Evolutionary conservation across 2,888 invertebrate genomes (phyloP).

Genomic region (Oxyteleia sp.): DNA sequence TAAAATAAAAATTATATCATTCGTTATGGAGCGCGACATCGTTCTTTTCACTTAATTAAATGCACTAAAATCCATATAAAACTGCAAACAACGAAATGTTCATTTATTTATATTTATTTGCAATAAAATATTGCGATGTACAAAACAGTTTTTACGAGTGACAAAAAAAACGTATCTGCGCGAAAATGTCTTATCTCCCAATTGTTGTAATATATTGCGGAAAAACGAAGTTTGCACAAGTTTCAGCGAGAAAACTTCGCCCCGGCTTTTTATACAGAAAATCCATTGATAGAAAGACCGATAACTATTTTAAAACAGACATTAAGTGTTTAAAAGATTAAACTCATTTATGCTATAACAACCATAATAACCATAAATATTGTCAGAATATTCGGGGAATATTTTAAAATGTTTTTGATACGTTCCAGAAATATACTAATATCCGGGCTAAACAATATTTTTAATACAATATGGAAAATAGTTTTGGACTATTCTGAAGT

Average conservation of each 20-base stretch:
- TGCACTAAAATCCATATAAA: too few relatives aligned
- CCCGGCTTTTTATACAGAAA: background rate
- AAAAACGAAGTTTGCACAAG: background rate
- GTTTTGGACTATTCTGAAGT: too few relatives aligned
- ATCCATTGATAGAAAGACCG: background rate
- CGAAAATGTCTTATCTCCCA: background rate
- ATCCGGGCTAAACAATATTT: too few relatives aligned
- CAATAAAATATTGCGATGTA: background rate
- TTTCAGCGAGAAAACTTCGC: background rate
- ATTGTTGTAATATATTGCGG: background rate
- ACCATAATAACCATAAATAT: background rate
- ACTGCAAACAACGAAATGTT: too few relatives aligned
- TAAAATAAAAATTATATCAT: too few relatives aligned
- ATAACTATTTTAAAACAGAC: constrained; percentile 3
- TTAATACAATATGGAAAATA: too few relatives aligned
- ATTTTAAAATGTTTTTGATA: too few relatives aligned
- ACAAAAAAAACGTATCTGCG: background rate
- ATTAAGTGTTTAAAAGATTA: background rate
- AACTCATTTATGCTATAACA: constrained; percentile 1
- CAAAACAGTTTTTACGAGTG: background rate
- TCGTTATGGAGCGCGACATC: too few relatives aligned
- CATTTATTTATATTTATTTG: background rate
- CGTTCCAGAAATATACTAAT: too few relatives aligned
- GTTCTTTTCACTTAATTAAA: too few relatives aligned
- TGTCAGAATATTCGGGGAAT: too few relatives aligned